phyloP scores from a whole-genome alignment of 2,797 vertebrate genomes.

The Phalloptychus januarius region DNA sequence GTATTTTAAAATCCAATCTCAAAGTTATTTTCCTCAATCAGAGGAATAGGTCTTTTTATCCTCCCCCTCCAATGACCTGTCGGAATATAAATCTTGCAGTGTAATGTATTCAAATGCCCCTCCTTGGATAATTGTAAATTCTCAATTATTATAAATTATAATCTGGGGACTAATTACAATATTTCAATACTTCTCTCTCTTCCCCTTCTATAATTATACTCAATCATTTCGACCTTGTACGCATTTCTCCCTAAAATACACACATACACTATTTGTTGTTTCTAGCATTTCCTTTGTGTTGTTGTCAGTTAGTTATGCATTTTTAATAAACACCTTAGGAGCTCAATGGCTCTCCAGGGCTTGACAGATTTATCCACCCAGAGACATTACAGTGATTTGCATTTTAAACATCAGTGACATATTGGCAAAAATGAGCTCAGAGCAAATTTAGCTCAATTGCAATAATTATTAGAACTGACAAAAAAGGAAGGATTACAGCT shows the following conservation, averaged over 20 bases:
- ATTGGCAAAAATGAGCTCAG: slow-evolving; percentile 24
- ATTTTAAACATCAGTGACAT: slow-evolving; percentile 37
- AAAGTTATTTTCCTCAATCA: slow-evolving; percentile 11
- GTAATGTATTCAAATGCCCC: neutral
- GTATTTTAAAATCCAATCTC: neutral
- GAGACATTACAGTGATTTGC: slow-evolving; percentile 55
- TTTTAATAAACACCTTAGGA: slow-evolving; percentile 52
- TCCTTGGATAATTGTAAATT: slow-evolving; percentile 41
- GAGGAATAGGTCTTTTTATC: slow-evolving; percentile 10
- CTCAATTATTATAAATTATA: slow-evolving; percentile 29
- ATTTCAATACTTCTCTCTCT: slow-evolving; percentile 19
- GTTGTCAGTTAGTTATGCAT: slow-evolving; percentile 3
- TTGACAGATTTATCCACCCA: slow-evolving; percentile 47
- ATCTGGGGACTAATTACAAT: slow-evolving; percentile 47
- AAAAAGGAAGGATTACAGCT: slow-evolving; percentile 17
- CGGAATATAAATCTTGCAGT: slow-evolving; percentile 25
- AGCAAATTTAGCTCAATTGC: slow-evolving; percentile 30
- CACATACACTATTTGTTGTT: slow-evolving; percentile 4
- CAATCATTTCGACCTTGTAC: slow-evolving; percentile 26
- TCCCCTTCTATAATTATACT: slow-evolving; percentile 46
- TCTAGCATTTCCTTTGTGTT: neutral
- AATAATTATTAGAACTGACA: slow-evolving; percentile 32
- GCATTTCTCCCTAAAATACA: slow-evolving; percentile 17
- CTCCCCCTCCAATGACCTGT: slow-evolving; percentile 13
- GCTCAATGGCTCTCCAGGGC: slow-evolving; percentile 40